Conservation (phyloP, 2,113 vertebrate species). For the Percina caprodes region DNA sequence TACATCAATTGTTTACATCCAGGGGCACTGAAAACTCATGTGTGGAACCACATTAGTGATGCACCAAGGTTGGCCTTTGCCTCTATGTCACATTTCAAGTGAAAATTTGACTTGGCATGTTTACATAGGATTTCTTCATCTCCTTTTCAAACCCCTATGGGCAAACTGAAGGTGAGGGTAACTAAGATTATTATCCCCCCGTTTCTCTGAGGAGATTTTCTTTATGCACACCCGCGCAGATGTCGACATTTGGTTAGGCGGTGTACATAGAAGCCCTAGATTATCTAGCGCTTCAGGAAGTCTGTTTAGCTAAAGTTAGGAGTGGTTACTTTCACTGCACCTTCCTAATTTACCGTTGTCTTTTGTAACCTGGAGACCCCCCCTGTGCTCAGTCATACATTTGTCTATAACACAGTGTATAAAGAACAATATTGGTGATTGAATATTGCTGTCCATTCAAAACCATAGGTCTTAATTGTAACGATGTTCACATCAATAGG, state of each 20-base stretch:
- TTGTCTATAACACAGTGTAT: constrained; percentile 26
- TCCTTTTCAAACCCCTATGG: constrained; percentile 80
- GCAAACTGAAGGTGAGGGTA: constrained; percentile 81
- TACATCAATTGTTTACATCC: constrained; percentile 80
- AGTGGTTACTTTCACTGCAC: constrained; percentile 73
- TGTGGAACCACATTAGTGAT: constrained; percentile 73
- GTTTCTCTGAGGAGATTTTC: constrained; percentile 82
- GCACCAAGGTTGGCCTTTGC: constrained; percentile 76
- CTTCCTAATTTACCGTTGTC: constrained; percentile 57
- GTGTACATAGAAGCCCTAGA: constrained; percentile 82
- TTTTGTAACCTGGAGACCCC: constrained; percentile 53
- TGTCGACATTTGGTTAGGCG: constrained; percentile 85
- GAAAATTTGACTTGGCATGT: constrained; percentile 83
- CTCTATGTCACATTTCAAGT: constrained; percentile 79
- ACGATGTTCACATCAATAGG: constrained; percentile 62
- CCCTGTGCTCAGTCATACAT: constrained; percentile 49
- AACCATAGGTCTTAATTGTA: constrained; percentile 43
- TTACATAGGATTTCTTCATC: constrained; percentile 84
- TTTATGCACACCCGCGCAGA: constrained; percentile 83
- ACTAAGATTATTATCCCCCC: constrained; percentile 84
- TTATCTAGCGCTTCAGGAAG: constrained; percentile 78
- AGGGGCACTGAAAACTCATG: constrained; percentile 69
- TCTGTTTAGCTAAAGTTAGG: constrained; percentile 81
- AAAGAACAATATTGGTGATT: constrained; percentile 40
- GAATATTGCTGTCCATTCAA: constrained; percentile 48